Evolutionary conservation across 2,113 vertebrate species (phyloP).

Genomic region (Grantiella picta): DNA sequence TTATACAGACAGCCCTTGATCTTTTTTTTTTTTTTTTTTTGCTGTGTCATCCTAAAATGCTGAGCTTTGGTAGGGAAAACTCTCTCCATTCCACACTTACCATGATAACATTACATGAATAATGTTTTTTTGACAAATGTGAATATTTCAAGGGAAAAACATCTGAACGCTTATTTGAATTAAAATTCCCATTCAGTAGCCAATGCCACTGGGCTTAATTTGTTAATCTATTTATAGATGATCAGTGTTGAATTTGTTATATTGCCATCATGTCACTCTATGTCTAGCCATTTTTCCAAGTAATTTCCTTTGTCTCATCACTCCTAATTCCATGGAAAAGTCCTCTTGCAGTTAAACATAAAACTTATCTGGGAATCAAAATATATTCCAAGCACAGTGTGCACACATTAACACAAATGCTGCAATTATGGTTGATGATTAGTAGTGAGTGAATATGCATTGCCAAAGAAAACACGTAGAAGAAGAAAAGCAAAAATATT

Average conservation of each 20-base stretch:
- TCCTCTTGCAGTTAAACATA: neutral
- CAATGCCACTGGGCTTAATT: neutral
- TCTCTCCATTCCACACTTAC: neutral
- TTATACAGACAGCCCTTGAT: neutral
- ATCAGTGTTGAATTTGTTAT: neutral
- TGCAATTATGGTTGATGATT: neutral
- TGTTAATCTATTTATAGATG: neutral
- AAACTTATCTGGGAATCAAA: neutral
- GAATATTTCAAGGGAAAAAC: neutral
- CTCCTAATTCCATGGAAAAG: neutral
- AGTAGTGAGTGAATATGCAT: neutral
- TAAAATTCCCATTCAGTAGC: neutral
- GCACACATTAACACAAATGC: neutral
- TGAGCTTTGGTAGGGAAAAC: neutral
- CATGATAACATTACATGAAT: neutral
- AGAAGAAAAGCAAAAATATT: neutral
- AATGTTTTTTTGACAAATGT: neutral
- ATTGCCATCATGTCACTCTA: neutral
- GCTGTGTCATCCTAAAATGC: neutral
- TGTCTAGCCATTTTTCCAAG: neutral
- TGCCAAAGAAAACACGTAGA: neutral
- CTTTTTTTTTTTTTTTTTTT: neutral
- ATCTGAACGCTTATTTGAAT: neutral
- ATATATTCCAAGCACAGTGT: neutral
- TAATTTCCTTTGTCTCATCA: neutral